Conservation (phyloP, 2,888 invertebrate genomes). For the Choreutis nemorana region DNA sequence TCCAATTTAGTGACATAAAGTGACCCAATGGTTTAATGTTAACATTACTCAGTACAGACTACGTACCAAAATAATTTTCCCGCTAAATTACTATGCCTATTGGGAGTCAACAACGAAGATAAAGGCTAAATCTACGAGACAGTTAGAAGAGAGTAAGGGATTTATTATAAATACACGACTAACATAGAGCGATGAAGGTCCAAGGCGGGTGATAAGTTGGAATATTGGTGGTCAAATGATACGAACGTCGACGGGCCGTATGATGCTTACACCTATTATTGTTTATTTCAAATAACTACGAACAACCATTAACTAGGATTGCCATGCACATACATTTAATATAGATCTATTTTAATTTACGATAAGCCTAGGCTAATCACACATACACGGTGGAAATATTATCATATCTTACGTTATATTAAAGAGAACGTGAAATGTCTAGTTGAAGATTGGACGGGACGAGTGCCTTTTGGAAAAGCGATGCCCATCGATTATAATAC, state of each 20-base stretch:
- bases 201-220: conserved; percentile 3
- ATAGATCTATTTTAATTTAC: conserved; percentile 43
- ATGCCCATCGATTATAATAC: conserved; percentile 24
- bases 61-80: conserved; percentile 58
- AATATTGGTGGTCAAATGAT: conserved; percentile 34
- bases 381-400: conserved; percentile 46
- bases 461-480: conserved; percentile 20
- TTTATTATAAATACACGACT: conserved; percentile 17
- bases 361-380: conserved; percentile 53
- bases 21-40: conserved; percentile 21
- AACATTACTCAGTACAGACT: conserved; percentile 36
- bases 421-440: conserved; percentile 27
- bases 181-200: conserved; percentile 18
- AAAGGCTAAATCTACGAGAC: conserved; percentile 32
- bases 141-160: conserved; percentile 26
- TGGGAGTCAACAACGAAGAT: conserved; percentile 61
- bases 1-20: conserved; percentile 60
- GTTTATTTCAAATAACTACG: conserved; percentile 53
- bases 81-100: conserved; percentile 35
- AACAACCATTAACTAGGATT: conserved; percentile 58
- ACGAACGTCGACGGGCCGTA: conserved; percentile 25
- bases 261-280: conserved; percentile 49
- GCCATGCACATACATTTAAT: conserved; percentile 59
- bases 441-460: conserved; percentile 33
- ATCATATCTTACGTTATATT: conserved; percentile 35